These are phyloP conservation scores for Callyntrura sp. DNA, from an alignment of 2,888 invertebrate species.

Conservation along the genomic window DNA sequence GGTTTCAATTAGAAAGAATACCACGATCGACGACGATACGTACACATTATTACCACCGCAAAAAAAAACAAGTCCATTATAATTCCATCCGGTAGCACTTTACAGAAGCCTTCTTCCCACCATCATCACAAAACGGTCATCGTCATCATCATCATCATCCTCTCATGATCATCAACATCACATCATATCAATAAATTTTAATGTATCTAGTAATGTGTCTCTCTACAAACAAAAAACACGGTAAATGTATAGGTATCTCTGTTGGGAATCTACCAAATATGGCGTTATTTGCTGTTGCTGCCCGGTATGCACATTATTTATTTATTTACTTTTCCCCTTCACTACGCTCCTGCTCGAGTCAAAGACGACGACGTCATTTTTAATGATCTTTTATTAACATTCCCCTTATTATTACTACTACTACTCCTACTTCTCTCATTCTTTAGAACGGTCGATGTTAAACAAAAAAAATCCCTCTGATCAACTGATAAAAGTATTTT, in stretches of 20 bases:
- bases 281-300: conserved; percentile 42
- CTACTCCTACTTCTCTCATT: no score
- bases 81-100: conserved; percentile 41
- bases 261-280: conserved; percentile 72
- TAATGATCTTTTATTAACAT: neutral
- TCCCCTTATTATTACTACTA: neutral
- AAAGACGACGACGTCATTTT: conserved; percentile 6
- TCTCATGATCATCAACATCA: conserved; percentile 6
- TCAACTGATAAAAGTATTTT: conserved; percentile 40
- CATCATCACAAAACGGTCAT: conserved; percentile 21
- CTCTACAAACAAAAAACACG: neutral
- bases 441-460: no score
- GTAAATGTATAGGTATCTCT: conserved; percentile 35
- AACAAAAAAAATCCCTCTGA: neutral
- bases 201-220: neutral
- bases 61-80: conserved; percentile 21
- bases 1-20: neutral
- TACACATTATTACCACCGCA: no score
- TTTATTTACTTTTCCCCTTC: conserved; percentile 54
- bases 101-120: neutral
- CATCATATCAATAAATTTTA: conserved; percentile 32
- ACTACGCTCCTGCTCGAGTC: conserved; percentile 26
- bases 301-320: no score
- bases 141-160: neutral
- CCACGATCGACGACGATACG: neutral